A percentile compares a stretch with the other conserved stretches of the same genome.
These are phyloP conservation scores for Tachysurus vachellii DNA, from an alignment of 2,113 vertebrate species.

Conservation along the genomic window DNA sequence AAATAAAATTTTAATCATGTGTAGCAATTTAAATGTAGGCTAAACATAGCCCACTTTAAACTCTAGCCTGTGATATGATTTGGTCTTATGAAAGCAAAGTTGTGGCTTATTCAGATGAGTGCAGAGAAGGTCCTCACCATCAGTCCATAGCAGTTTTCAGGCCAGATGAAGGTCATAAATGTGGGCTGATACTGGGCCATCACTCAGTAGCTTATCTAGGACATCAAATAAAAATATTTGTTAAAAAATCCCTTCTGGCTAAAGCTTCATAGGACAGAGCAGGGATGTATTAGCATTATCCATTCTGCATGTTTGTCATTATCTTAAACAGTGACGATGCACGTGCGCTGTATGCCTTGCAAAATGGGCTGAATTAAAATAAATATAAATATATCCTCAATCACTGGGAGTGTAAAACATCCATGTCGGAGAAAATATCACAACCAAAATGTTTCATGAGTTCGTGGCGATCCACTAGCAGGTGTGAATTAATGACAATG, in stretches of 20 bases:
- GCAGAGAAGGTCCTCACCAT: neutral
- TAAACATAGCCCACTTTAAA: neutral
- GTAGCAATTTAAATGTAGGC: neutral
- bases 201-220: neutral
- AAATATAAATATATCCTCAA: neutral
- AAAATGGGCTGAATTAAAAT: neutral
- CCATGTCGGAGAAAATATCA: neutral
- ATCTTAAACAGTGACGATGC: neutral
- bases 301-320: neutral
- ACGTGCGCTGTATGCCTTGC: neutral
- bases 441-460: neutral
- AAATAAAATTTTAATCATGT: neutral
- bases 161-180: neutral
- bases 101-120: neutral
- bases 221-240: neutral
- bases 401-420: neutral
- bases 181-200: neutral
- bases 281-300: neutral
- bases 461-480: neutral
- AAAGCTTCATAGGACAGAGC: neutral
- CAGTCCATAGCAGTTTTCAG: neutral
- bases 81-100: neutral
- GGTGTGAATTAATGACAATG: constrained; percentile 1
- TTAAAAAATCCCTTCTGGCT: neutral
- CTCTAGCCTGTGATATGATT: neutral